These are phyloP conservation scores for Zaprionus gabonicus DNA, from an alignment of 1,140 invertebrate species.

Conservation along the genomic window DNA sequence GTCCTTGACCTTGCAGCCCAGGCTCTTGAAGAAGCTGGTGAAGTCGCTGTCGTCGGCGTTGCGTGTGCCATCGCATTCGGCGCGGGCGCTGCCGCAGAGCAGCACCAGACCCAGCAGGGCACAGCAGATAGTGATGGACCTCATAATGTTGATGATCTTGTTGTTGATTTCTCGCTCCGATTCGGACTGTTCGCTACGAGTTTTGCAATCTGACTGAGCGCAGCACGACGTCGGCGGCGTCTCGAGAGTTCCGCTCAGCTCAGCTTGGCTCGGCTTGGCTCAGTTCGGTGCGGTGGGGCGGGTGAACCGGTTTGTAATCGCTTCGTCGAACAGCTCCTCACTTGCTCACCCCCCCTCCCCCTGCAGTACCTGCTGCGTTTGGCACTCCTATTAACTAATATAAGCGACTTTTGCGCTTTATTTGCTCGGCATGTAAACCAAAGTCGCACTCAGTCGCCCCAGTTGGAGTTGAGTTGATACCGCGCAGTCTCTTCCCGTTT, in stretches of 20 bases:
- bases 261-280: background rate
- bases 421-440: background rate
- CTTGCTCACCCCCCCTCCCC: background rate
- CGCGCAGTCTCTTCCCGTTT: background rate
- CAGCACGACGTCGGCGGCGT: background rate
- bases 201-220: constrained; percentile 27
- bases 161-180: constrained; percentile 25
- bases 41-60: constrained; percentile 68
- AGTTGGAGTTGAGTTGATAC: constrained; percentile 2
- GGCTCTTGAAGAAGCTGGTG: constrained; percentile 71
- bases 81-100: constrained; percentile 32
- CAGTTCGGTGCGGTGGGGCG: background rate
- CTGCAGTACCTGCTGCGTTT: no score
- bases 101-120: constrained; percentile 49
- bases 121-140: constrained; percentile 41
- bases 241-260: constrained; percentile 6
- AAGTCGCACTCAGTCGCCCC: background rate
- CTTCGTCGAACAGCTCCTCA: constrained; percentile 1
- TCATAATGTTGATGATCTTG: constrained; percentile 36
- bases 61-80: constrained; percentile 61
- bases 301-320: constrained; percentile 30
- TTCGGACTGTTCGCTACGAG: constrained; percentile 15
- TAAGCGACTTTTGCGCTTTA: background rate
- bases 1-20: constrained; percentile 72
- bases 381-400: constrained; percentile 18